phyloP scores from a whole-genome alignment of 2,888 invertebrate species.

The Selenia dentaria region DNA sequence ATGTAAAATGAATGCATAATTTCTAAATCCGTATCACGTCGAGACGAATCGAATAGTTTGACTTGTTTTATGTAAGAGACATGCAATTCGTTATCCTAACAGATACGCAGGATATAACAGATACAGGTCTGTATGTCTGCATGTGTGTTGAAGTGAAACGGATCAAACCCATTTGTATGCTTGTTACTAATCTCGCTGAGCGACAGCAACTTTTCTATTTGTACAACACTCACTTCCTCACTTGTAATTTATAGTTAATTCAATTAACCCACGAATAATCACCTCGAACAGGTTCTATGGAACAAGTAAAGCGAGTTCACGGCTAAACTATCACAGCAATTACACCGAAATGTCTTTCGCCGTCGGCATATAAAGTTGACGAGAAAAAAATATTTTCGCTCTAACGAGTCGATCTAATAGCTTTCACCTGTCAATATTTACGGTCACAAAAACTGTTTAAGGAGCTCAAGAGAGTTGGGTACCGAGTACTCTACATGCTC shows the following conservation, averaged over 20 bases:
- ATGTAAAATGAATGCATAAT: too few species aligned
- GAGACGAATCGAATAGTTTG: too few species aligned
- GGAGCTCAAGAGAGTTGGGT: constrained; percentile 41
- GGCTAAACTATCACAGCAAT: constrained; percentile 23
- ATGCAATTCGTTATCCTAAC: too few species aligned
- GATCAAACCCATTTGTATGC: too few species aligned
- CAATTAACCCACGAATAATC: constrained; percentile 23
- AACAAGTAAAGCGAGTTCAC: constrained; percentile 20
- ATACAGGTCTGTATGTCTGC: too few species aligned
- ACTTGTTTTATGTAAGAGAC: too few species aligned
- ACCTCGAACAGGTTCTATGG: constrained; percentile 21
- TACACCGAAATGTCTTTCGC: constrained; percentile 20
- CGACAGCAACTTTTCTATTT: constrained; percentile 7
- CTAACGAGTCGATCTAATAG: constrained; percentile 41
- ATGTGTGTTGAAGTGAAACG: too few species aligned
- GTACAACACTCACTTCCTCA: constrained; percentile 4
- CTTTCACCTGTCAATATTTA: constrained; percentile 70
- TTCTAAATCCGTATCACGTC: too few species aligned
- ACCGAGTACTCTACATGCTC: too few species aligned
- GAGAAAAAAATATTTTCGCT: constrained; percentile 34
- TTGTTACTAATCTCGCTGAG: too few species aligned
- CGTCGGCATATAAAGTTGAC: constrained; percentile 11
- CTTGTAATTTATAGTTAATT: constrained; percentile 20
- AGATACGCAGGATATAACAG: too few species aligned
- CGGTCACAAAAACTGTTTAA: constrained; percentile 51